These are phyloP conservation scores for Nomada goodeniana DNA, from an alignment of 2,888 invertebrate genomes.

Conservation along the genomic window DNA sequence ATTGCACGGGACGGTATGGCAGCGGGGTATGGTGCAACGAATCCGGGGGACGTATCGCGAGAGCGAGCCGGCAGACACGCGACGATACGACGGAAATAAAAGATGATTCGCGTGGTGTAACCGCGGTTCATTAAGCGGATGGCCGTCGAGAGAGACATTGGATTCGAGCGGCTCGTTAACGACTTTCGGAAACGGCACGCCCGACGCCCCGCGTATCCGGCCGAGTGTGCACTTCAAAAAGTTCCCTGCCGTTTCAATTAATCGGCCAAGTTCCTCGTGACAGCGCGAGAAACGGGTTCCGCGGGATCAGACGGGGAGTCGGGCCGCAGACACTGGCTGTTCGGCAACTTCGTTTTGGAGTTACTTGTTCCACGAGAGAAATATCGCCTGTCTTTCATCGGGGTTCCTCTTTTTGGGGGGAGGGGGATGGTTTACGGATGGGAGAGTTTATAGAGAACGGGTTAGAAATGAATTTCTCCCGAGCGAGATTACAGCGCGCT, in stretches of 20 bases:
- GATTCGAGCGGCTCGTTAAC: constrained; percentile 68
- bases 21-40: background rate
- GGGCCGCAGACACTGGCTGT: background rate
- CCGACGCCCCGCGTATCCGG: constrained; percentile 56
- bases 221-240: constrained; percentile 29
- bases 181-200: constrained; percentile 62
- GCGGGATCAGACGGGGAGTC: constrained; percentile 14
- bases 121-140: constrained; percentile 63
- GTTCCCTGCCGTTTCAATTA: constrained; percentile 44
- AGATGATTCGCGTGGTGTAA: constrained; percentile 36
- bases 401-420: too few relatives aligned
- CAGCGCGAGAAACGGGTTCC: background rate
- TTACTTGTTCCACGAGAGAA: background rate
- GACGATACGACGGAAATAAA: constrained; percentile 58
- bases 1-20: constrained; percentile 61
- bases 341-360: background rate
- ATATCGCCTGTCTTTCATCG: background rate
- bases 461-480: background rate
- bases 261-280: constrained; percentile 42
- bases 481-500: background rate
- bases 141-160: constrained; percentile 63
- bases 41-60: constrained; percentile 45
- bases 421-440: too few relatives aligned
- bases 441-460: background rate
- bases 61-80: constrained; percentile 42